Evolutionary conservation across 2,113 vertebrate species (phyloP).

Genomic region (Anoura caudifer): DNA sequence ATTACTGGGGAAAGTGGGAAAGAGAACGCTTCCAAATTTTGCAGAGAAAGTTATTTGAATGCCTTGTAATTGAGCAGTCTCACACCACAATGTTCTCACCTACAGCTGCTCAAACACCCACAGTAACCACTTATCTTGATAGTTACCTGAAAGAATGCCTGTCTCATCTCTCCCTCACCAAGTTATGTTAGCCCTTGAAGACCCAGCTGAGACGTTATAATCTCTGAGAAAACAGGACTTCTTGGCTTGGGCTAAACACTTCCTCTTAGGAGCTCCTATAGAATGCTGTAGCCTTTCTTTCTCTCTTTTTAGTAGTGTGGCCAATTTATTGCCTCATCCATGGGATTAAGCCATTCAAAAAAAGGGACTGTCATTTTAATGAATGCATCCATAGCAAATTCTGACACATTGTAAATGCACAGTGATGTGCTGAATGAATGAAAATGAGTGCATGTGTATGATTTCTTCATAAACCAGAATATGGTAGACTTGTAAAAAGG

Average conservation of each 20-base stretch:
- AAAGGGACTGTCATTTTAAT: not conserved
- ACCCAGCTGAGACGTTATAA: not conserved
- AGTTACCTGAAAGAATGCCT: not conserved
- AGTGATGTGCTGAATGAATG: not conserved
- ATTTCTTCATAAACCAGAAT: not conserved
- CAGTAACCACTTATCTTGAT: not conserved
- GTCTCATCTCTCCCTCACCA: not conserved
- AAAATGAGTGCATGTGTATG: not conserved
- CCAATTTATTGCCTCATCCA: not conserved
- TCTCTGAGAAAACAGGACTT: not conserved
- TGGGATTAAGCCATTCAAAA: not conserved
- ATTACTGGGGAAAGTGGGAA: not conserved
- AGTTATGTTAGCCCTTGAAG: not conserved
- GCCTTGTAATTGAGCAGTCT: not conserved
- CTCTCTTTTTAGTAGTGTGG: not conserved
- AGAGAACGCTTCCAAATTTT: not conserved
- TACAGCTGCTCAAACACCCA: not conserved
- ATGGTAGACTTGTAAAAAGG: not conserved
- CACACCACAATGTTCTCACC: not conserved
- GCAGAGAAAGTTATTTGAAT: not conserved
- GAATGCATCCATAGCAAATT: not conserved
- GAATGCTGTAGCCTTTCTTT: not conserved
- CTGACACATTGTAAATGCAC: not conserved
- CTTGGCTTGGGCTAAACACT: not conserved
- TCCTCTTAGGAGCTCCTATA: not conserved